A percentile compares a stretch with the other conserved stretches of the same genome.
Evolutionary conservation across 2,888 invertebrate species (phyloP).

Genomic region (Oscheius onirici): DNA sequence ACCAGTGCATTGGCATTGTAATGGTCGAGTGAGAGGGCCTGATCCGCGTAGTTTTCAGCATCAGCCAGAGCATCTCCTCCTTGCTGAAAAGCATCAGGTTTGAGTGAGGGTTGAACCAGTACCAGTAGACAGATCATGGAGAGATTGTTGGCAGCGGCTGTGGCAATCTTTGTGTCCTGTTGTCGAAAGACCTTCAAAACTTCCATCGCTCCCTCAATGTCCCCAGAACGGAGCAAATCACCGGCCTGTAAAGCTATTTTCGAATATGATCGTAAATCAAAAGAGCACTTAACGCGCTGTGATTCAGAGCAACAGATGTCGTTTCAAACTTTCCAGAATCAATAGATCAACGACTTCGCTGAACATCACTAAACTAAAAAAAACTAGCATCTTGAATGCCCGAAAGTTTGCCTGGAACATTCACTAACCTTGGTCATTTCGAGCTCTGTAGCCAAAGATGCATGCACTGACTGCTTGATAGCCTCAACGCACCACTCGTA

Average conservation of each 20-base stretch:
- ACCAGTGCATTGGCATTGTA: slow-evolving; percentile 85
- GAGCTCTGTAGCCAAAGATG: slow-evolving; percentile 84
- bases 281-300: too few relatives aligned
- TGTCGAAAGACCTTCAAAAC: slow-evolving; percentile 72
- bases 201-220: slow-evolving; percentile 49
- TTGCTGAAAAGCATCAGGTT: slow-evolving; percentile 76
- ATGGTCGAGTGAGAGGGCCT: slow-evolving; percentile 81
- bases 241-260: slow-evolving; percentile 47
- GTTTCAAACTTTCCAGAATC: too few relatives aligned
- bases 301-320: too few relatives aligned
- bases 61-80: slow-evolving; percentile 79
- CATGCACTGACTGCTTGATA: slow-evolving; percentile 86
- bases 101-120: slow-evolving; percentile 58
- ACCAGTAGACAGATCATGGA: slow-evolving; percentile 85
- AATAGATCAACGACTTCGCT: too few relatives aligned
- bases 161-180: slow-evolving; percentile 84
- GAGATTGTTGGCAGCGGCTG: slow-evolving; percentile 85
- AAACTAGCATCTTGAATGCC: too few relatives aligned
- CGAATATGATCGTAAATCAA: too few relatives aligned
- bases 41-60: slow-evolving; percentile 82
- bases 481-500: slow-evolving; percentile 84
- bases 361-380: too few relatives aligned
- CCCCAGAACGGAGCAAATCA: slow-evolving; percentile 49
- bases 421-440: slow-evolving; percentile 83
- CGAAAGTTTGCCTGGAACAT: too few relatives aligned